Percentiles rank a stretch among this genome's conserved stretches.
Conservation (phyloP, 35 echinoderm and acorn worm genomes). For the Nesometra sesokonis region DNA sequence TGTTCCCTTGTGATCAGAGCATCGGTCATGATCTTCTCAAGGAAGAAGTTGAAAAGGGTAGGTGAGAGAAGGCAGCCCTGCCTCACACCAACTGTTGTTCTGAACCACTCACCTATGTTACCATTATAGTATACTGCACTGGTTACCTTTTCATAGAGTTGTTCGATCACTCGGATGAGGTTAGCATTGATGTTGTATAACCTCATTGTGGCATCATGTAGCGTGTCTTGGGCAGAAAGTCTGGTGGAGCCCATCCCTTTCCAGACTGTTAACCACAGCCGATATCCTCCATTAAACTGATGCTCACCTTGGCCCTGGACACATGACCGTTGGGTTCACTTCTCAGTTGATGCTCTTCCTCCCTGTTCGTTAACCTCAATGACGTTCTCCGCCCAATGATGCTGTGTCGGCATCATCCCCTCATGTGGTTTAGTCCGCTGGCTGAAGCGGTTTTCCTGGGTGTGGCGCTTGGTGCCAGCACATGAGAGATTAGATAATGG, state of each 20-base stretch:
- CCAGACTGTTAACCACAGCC: conserved; percentile 38
- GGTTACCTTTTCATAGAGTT: too few species aligned
- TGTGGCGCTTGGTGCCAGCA: conserved; percentile 51
- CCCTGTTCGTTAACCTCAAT: neutral
- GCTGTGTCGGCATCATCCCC: conserved; percentile 42
- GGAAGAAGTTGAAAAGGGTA: too few species aligned
- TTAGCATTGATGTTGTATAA: too few species aligned
- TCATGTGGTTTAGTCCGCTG: conserved; percentile 40
- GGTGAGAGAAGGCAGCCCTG: too few species aligned
- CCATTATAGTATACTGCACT: too few species aligned
- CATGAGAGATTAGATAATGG: conserved; percentile 55
- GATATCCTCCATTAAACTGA: conserved; percentile 25
- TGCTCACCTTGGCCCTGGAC: conserved; percentile 35
- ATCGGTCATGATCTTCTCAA: too few species aligned
- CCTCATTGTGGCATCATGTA: too few species aligned
- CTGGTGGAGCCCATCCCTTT: conserved; percentile 39
- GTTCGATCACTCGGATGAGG: too few species aligned
- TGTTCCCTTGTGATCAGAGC: too few species aligned
- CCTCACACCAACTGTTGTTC: too few species aligned
- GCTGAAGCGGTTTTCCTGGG: conserved; percentile 40
- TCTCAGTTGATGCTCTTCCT: conserved; percentile 2
- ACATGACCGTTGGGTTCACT: conserved; percentile 24
- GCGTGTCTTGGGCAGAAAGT: conserved; percentile 35
- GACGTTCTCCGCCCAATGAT: conserved; percentile 47
- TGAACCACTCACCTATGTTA: too few species aligned